Conservation (phyloP, 2,113 vertebrate genomes). For the Origma solitaria region DNA sequence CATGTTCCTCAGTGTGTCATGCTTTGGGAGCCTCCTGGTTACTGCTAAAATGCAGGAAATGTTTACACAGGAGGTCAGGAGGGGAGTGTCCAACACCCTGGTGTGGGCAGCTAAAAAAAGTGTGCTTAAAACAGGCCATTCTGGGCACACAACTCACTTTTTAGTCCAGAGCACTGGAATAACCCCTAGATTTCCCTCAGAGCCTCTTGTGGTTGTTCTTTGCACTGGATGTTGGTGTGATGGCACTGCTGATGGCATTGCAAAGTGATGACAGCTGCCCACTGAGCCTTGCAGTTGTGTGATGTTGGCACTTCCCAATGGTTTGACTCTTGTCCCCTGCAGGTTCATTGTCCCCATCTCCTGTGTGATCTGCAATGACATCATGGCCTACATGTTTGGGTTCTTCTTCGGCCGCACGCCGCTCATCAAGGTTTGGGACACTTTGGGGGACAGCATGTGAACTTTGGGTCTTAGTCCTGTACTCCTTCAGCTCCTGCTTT, state of each 20-base stretch:
- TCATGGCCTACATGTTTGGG: constrained; percentile 99
- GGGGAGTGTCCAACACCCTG: background rate
- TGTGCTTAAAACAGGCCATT: background rate
- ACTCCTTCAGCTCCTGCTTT: background rate
- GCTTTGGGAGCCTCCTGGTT: background rate
- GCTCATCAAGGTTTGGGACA: constrained; percentile 87
- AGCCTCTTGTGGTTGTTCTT: background rate
- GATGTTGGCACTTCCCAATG: background rate
- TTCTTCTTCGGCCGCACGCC: constrained; percentile 99
- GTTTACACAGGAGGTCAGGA: background rate
- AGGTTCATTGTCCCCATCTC: constrained; percentile 99
- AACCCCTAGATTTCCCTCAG: background rate
- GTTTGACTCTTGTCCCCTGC: background rate
- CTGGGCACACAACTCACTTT: background rate
- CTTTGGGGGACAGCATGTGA: accelerated
- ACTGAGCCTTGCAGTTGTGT: background rate
- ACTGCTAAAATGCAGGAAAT: background rate
- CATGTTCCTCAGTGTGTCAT: background rate
- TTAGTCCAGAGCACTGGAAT: background rate
- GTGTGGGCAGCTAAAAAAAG: background rate
- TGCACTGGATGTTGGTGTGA: accelerated
- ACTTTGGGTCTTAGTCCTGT: background rate
- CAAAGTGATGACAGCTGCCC: background rate
- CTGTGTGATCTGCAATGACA: constrained; percentile 99
- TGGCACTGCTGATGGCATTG: background rate